Percentiles rank a stretch among this genome's conserved stretches.
Conservation (phyloP, 2,797 vertebrate genomes). For the Borostomias antarcticus region DNA sequence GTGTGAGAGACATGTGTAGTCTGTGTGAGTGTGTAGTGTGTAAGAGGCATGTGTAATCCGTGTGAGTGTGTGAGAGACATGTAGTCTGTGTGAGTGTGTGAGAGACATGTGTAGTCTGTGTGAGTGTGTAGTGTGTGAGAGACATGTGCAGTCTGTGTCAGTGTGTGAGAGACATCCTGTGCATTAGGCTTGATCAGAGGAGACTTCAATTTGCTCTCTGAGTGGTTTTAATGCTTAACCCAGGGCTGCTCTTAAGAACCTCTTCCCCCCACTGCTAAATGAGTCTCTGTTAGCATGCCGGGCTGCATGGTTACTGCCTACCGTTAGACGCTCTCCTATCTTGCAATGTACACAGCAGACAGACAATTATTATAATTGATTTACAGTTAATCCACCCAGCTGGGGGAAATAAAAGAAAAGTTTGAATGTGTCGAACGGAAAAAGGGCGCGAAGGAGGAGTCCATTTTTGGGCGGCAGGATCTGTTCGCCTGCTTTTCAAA, state of each 20-base stretch:
- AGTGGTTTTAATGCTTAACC: slow-evolving; percentile 45
- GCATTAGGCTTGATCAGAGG: slow-evolving; percentile 43
- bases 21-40: too few relatives aligned
- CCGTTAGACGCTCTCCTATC: neutral
- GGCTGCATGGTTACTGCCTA: neutral
- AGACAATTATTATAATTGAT: neutral
- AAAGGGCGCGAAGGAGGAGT: neutral
- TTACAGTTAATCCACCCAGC: neutral
- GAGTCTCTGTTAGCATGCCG: neutral
- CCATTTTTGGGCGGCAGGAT: neutral
- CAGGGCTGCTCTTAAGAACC: neutral
- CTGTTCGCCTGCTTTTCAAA: too few relatives aligned
- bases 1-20: too few relatives aligned
- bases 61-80: too few relatives aligned
- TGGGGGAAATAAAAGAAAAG: neutral
- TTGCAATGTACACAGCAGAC: neutral
- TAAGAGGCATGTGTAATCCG: too few relatives aligned
- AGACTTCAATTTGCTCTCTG: slow-evolving; percentile 52
- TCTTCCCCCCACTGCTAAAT: neutral
- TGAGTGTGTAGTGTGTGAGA: slow-evolving; percentile 8
- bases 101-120: too few relatives aligned
- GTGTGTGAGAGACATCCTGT: slow-evolving; percentile 46
- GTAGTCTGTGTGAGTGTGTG: too few relatives aligned
- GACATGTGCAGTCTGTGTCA: slow-evolving; percentile 30
- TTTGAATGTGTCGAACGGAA: neutral